Conservation (phyloP, 1,140 invertebrate species). For the Macrobrachium nipponense region DNA sequence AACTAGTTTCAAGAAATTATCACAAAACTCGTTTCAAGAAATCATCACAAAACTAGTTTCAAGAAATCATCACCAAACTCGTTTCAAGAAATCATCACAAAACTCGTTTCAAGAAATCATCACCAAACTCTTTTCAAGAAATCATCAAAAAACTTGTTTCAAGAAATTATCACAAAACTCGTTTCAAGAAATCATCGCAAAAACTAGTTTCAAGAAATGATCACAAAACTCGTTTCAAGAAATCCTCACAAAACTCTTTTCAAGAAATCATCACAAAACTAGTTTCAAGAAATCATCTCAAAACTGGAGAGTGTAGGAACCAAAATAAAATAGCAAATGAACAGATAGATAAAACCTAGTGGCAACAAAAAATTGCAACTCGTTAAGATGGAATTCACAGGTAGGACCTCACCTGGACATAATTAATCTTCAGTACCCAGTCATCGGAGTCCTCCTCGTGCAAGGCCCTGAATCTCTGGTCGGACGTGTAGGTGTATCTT, state of each 20-base stretch:
- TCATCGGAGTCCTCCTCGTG: constrained; percentile 74
- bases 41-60: too few relatives aligned
- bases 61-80: background rate
- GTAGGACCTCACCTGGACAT: constrained; percentile 73
- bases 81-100: background rate
- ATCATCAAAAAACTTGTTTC: background rate
- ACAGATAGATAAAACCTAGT: background rate
- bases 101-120: too few relatives aligned
- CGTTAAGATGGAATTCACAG: background rate
- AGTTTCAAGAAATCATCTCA: background rate
- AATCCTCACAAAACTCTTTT: background rate
- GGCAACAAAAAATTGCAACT: background rate
- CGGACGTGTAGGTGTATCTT: constrained; percentile 87
- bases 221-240: background rate
- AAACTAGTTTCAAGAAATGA: too few relatives aligned
- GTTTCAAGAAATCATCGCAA: background rate
- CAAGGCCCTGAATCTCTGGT: constrained; percentile 76
- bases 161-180: too few relatives aligned
- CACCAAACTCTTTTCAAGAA: too few relatives aligned
- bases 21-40: too few relatives aligned
- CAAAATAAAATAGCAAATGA: background rate
- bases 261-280: too few relatives aligned
- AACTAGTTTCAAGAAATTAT: background rate
- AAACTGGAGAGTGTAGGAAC: background rate
- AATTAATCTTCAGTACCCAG: constrained; percentile 76